phyloP scores from a whole-genome alignment of 2,888 invertebrate genomes.

The Latrodectus elegans region DNA sequence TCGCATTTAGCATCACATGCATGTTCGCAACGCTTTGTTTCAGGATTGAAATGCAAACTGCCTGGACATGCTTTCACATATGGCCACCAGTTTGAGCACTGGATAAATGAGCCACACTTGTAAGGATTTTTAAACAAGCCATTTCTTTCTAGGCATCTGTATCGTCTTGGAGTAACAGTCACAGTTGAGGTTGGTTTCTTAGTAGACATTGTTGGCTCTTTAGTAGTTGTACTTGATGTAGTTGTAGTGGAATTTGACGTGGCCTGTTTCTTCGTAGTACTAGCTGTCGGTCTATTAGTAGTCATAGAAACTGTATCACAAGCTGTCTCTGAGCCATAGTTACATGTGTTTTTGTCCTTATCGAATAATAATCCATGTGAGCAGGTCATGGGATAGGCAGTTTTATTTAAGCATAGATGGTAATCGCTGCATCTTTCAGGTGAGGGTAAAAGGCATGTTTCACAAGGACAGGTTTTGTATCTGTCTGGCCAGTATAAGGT shows the following conservation, averaged over 20 bases:
- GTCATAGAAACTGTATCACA: neutral
- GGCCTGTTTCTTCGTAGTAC: neutral
- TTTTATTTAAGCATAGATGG: slow-evolving; percentile 30
- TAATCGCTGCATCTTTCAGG: slow-evolving; percentile 27
- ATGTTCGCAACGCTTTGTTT: slow-evolving; percentile 45
- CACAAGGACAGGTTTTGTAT: slow-evolving; percentile 25
- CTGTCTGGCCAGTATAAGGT: slow-evolving; percentile 17
- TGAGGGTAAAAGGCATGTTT: slow-evolving; percentile 41
- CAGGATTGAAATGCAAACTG: slow-evolving; percentile 43
- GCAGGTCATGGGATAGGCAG: slow-evolving; percentile 29
- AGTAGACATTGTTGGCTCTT: too few species aligned
- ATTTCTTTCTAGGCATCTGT: slow-evolving; percentile 34
- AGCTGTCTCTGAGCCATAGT: neutral
- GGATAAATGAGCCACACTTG: slow-evolving; percentile 59
- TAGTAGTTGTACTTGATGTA: too few species aligned
- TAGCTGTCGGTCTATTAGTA: neutral
- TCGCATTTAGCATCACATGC: slow-evolving; percentile 61
- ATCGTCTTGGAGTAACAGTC: slow-evolving; percentile 2
- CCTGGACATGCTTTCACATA: slow-evolving; percentile 48
- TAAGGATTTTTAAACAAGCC: slow-evolving; percentile 61
- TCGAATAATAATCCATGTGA: slow-evolving; percentile 48
- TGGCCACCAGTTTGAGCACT: slow-evolving; percentile 58
- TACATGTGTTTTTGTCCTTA: slow-evolving; percentile 37
- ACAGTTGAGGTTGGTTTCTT: neutral
- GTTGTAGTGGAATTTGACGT: neutral